Percentiles rank a stretch among this genome's conserved stretches.
Conservation (phyloP, 1,140 invertebrate species). For the Formica selysi region DNA sequence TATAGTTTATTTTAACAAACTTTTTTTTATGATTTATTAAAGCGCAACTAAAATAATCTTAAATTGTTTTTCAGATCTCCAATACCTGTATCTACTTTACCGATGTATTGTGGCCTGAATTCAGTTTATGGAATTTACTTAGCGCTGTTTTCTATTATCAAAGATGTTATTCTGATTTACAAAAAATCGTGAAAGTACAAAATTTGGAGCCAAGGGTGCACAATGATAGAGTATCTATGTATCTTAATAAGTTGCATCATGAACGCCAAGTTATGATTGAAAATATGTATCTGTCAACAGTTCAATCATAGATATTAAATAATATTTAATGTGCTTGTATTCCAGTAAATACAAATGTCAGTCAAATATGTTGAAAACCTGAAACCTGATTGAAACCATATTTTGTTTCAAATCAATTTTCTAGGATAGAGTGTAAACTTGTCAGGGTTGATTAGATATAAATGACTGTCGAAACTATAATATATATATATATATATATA, state of each 20-base stretch:
- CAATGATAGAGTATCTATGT: slow-evolving; percentile 75
- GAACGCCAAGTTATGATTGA: slow-evolving; percentile 74
- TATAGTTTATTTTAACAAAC: slow-evolving; percentile 3
- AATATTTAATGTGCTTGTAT: too few species aligned
- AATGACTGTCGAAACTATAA: slow-evolving; percentile 9
- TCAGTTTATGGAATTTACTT: slow-evolving; percentile 96
- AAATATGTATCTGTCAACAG: slow-evolving; percentile 50
- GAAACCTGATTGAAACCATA: too few species aligned
- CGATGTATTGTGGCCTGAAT: slow-evolving; percentile 97
- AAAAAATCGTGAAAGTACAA: slow-evolving; percentile 69
- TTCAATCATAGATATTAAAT: slow-evolving; percentile 46
- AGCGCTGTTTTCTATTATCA: slow-evolving; percentile 95
- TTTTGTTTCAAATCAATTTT: slow-evolving; percentile 4
- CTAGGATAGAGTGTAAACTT: not conserved
- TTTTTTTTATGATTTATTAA: not conserved
- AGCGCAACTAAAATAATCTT: not conserved
- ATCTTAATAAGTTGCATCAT: slow-evolving; percentile 77
- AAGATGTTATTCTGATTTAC: slow-evolving; percentile 83
- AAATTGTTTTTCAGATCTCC: slow-evolving; percentile 87
- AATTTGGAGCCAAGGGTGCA: slow-evolving; percentile 56
- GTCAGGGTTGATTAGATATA: not conserved
- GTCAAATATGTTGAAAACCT: too few species aligned
- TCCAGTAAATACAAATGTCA: too few species aligned
- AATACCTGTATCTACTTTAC: slow-evolving; percentile 92
- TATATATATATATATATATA: not conserved